Percentiles rank a stretch among this genome's conserved stretches.
Conservation (phyloP, 2,113 vertebrate genomes). For the Pipa parva region DNA sequence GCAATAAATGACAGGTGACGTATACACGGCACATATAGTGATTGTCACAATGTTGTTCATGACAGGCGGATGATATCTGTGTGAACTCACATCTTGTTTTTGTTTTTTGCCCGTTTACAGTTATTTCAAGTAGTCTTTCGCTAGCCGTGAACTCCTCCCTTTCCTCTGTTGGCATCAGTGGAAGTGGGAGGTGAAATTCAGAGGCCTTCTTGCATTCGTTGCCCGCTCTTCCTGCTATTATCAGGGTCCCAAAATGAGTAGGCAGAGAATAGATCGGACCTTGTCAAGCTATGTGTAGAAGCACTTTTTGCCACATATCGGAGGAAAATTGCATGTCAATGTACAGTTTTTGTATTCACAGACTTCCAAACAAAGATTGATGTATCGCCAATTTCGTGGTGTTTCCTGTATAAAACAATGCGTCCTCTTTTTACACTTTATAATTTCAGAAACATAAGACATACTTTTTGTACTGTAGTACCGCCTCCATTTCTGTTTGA, state of each 20-base stretch:
- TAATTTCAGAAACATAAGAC: no score
- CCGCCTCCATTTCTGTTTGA: no score
- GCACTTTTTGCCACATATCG: not conserved
- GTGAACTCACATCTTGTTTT: not conserved
- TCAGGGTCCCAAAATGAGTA: not conserved
- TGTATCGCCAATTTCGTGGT: not conserved
- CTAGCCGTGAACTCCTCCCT: not conserved
- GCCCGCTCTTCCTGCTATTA: not conserved
- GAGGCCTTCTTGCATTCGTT: not conserved
- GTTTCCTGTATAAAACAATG: not conserved
- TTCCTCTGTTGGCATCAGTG: not conserved
- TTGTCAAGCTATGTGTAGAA: not conserved
- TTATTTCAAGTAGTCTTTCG: conserved; percentile 3
- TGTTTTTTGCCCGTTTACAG: not conserved
- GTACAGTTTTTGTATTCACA: conserved; percentile 16
- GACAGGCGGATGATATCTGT: conserved; percentile 31
- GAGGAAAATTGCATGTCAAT: conserved; percentile 2
- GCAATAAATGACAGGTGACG: conserved; percentile 56
- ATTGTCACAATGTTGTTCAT: conserved; percentile 48
- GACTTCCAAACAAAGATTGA: not conserved
- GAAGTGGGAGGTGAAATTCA: not conserved
- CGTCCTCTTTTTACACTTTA: no score
- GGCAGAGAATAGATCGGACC: not conserved
- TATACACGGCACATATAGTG: conserved; percentile 54
- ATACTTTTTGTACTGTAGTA: no score